A percentile compares a stretch with the other conserved stretches of the same genome.
Conservation (phyloP, 2,888 invertebrate genomes). For the Eretmocerus hayati region DNA sequence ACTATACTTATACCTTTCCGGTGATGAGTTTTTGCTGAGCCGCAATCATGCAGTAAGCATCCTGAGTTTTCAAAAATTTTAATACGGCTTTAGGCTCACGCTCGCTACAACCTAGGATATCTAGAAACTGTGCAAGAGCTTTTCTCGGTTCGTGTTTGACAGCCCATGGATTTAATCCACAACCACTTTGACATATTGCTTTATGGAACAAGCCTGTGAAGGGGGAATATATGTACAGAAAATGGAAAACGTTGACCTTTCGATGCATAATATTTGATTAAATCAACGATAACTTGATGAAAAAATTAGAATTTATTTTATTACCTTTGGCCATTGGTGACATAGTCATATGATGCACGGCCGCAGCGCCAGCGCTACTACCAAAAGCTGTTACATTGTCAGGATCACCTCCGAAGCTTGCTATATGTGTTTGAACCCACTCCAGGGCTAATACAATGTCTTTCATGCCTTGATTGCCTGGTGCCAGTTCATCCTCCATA, state of each 20-base stretch:
- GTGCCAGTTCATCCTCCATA: conserved; percentile 22
- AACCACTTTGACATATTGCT: conserved; percentile 36
- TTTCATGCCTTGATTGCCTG: conserved; percentile 32
- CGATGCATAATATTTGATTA: too few species aligned
- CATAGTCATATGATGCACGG: conserved; percentile 25
- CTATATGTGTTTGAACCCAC: conserved; percentile 30
- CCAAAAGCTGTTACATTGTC: conserved; percentile 31
- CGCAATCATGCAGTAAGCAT: conserved; percentile 24
- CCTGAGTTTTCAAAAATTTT: conserved; percentile 30
- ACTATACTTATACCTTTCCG: background rate
- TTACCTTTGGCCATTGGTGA: conserved; percentile 25
- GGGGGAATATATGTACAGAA: too few species aligned
- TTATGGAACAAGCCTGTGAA: conserved; percentile 37
- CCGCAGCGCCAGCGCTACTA: conserved; percentile 28
- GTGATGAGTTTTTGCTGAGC: conserved; percentile 16
- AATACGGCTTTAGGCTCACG: conserved; percentile 28
- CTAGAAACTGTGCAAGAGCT: conserved; percentile 24
- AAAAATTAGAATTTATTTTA: too few species aligned
- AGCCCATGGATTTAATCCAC: conserved; percentile 28
- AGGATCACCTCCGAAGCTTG: conserved; percentile 29
- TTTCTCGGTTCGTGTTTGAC: conserved; percentile 14
- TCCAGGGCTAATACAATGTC: conserved; percentile 29
- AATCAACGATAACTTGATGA: too few species aligned
- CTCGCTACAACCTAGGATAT: conserved; percentile 26
- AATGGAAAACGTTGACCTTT: too few species aligned